Conservation (phyloP, 2,113 vertebrate species). For the Macroglossus sobrinus region DNA sequence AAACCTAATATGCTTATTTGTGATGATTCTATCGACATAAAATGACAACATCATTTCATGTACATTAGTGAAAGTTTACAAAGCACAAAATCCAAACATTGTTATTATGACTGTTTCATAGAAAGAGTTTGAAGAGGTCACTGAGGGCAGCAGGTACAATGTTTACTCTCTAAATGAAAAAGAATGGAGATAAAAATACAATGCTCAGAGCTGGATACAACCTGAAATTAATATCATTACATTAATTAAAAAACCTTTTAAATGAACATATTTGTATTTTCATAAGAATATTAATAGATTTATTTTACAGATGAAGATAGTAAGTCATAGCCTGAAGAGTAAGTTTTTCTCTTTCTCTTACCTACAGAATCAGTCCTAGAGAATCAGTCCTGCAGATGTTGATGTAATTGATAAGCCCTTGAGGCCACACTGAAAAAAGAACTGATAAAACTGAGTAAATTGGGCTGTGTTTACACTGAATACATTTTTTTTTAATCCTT, state of each 20-base stretch:
- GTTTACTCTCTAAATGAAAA: neutral
- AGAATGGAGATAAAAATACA: neutral
- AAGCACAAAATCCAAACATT: neutral
- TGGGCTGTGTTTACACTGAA: neutral
- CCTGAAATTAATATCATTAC: neutral
- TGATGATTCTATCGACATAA: neutral
- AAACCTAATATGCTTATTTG: neutral
- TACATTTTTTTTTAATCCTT: neutral
- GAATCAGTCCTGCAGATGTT: neutral
- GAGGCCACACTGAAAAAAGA: neutral
- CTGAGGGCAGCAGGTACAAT: neutral
- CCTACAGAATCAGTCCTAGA: neutral
- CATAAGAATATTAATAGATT: neutral
- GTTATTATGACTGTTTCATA: neutral
- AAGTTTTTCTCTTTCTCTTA: neutral
- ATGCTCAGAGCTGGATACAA: neutral
- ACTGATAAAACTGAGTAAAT: neutral
- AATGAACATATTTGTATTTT: neutral
- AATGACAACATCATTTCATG: neutral
- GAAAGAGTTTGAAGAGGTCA: neutral
- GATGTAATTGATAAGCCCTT: neutral
- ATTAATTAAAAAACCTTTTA: neutral
- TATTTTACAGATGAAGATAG: neutral
- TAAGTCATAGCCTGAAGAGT: neutral
- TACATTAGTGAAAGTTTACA: neutral